These are phyloP conservation scores for Anthoscopus minutus DNA, from an alignment of 2,113 vertebrate species.

Conservation along the genomic window DNA sequence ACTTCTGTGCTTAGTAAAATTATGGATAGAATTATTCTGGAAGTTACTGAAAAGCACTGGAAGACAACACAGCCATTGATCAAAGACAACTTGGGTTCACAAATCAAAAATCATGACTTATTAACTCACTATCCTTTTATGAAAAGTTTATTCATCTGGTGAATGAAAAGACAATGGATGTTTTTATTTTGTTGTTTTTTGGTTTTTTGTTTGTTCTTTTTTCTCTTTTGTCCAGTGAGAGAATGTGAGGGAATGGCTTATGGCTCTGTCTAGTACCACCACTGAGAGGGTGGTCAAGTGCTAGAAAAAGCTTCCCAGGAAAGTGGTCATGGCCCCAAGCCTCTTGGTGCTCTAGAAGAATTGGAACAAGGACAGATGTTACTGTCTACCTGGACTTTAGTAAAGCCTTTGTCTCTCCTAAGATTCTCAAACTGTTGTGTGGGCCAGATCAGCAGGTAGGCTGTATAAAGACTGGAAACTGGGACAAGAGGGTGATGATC, in stretches of 20 bases:
- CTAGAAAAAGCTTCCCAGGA: neutral
- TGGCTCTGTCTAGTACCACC: neutral
- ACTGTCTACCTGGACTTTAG: neutral
- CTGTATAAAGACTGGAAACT: neutral
- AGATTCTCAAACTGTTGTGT: neutral
- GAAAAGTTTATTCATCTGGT: neutral
- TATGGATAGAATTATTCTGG: neutral
- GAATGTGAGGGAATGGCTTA: neutral
- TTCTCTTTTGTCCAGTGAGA: neutral
- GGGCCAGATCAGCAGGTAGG: neutral
- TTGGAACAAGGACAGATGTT: neutral
- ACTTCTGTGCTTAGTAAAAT: neutral
- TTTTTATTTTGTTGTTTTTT: too few relatives aligned
- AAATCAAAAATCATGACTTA: neutral
- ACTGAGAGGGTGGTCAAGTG: neutral
- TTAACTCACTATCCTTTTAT: neutral
- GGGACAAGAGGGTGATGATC: neutral
- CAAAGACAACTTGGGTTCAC: neutral
- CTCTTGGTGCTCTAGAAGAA: neutral
- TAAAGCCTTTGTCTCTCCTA: neutral
- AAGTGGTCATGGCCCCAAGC: neutral
- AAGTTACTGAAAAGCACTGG: neutral
- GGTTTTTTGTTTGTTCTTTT: neutral
- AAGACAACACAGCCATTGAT: neutral
- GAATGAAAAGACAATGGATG: neutral